phyloP scores from a whole-genome alignment of 2,797 vertebrate genomes.

The Gymnopithys bicolor region DNA sequence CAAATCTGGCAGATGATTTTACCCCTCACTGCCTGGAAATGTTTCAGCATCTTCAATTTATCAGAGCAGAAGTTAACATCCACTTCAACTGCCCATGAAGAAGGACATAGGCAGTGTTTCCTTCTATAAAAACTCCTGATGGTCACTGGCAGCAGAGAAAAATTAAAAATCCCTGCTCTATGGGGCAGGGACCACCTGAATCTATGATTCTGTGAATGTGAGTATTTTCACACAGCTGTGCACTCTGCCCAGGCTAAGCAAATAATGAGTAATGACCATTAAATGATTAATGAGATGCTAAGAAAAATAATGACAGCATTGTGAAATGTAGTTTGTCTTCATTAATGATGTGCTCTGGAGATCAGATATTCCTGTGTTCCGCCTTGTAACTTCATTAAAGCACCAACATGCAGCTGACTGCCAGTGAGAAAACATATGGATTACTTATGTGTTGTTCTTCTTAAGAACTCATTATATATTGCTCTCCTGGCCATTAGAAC shows the following conservation, averaged over 20 bases:
- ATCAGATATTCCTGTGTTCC: background rate
- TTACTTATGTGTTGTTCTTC: background rate
- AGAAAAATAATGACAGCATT: conserved; percentile 6
- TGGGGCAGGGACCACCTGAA: background rate
- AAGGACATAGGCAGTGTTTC: background rate
- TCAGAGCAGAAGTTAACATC: background rate
- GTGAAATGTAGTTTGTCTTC: conserved; percentile 33
- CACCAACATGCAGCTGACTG: background rate
- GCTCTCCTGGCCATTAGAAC: background rate
- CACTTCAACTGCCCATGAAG: background rate
- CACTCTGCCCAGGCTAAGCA: background rate
- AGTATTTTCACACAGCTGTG: background rate
- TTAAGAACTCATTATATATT: background rate
- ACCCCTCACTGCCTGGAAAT: background rate
- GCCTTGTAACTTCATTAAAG: conserved; percentile 16
- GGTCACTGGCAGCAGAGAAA: background rate
- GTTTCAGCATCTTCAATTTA: background rate
- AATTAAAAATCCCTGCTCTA: background rate
- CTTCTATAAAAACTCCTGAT: background rate
- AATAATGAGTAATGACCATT: conserved; percentile 2
- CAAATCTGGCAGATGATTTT: background rate
- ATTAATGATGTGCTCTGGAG: background rate
- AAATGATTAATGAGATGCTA: conserved; percentile 25
- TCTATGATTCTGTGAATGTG: background rate
- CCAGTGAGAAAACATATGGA: background rate